Base-by-base conservation (phyloP, 2,797 vertebrate species). In the Sebastes kiyomatsui region DNA sequence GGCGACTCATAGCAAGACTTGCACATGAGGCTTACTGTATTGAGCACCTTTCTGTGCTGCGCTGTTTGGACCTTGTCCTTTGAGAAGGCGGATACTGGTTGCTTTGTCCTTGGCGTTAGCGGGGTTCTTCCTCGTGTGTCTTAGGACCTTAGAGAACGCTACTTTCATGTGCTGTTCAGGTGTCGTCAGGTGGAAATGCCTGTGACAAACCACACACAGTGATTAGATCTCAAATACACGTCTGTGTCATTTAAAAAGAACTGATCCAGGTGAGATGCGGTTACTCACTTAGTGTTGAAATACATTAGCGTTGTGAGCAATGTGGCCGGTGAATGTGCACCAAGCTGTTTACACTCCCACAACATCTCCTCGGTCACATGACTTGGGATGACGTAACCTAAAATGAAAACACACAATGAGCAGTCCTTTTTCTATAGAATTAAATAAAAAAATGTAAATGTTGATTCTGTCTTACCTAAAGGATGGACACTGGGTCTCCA, bases 341-440 rank as follows among this genome's bases (percentile, higher is more conserved):
- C 99, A 9, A 99, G 96, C 93, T 99, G 99, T 92, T 99, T 99
- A 91, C 99, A 99, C 94, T 99, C 99, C 99, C 99, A 99, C 72
- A 99, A 96, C 99, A 99, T 99, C 94, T 99, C 99, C 91, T 99
- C 99, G 1, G 99, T 99, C 91, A 99, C 98, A 2, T 99, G 98
- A 96, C 98, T 99, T 89, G 98, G 98, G 90, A 99, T 97, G 83
- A 99, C 93, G 71, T 99, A 99, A 92, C 99, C 99, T 99, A 91
- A 35, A 38, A 90, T 6, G 14, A 75, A 54, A 70, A 58, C 12
- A 79, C 6, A 33, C 8, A 60, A 12, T 78, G 6, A 9, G 12
- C 62, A 12, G 67, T 27, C n/a, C 7, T 46, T 30, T 52, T 30
- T 52, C 7, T 11, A 38, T 2, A 3, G 1, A 59, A 33, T 8